Base-by-base conservation (phyloP, 2,113 vertebrate species). In the Oryzias celebensis region DNA sequence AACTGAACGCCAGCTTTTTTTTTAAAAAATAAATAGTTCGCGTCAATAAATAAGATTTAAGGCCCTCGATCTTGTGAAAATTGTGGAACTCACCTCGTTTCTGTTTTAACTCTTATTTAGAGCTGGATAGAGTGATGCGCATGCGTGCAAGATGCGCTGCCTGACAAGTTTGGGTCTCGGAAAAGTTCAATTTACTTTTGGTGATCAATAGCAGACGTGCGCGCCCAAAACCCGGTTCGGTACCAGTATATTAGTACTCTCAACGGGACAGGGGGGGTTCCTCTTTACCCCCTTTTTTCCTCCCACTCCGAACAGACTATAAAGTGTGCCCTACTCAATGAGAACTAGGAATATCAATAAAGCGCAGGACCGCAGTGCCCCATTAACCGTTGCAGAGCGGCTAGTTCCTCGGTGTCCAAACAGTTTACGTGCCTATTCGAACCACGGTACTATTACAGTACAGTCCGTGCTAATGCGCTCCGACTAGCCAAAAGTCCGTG, bases 81-180 rank as follows among this genome's bases (percentile, higher is more conserved):
- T 82, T 82, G 85, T 90, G 89, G 83, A 91, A 93, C 92, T 93
- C 91, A 93, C 92, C 92, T 93, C 91, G 90, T 92, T 91, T 92
- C 89, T 93, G 89, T 92, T 91, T 89, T 91, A 93, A 93, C 92
- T 93, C 92, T 93, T 92, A 93, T 92, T 93, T 91, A 86, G 90
- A 92, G 91, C 90, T 87, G 90, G 88, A 85, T 82, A 83, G 72
- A 41, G 52, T 62, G 66, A 49, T 87, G 91, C 92, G 92, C 92
- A 93, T 93, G 92, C 92, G 91, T 78, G 58, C 2, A 65, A 81
- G 84, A 86, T 84, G 80, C 84, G 91, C 88, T 79, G 88, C 78
- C 88, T 89, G 90, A 91, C 89, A 93, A 93, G 87, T 93, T 93
- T 90, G 85, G 85, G 58, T 79, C 85, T 85, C 68, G 75, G 86